These are phyloP conservation scores for Spilogale gracilis DNA, from an alignment of 2,113 vertebrate genomes.

Conservation along the genomic window DNA sequence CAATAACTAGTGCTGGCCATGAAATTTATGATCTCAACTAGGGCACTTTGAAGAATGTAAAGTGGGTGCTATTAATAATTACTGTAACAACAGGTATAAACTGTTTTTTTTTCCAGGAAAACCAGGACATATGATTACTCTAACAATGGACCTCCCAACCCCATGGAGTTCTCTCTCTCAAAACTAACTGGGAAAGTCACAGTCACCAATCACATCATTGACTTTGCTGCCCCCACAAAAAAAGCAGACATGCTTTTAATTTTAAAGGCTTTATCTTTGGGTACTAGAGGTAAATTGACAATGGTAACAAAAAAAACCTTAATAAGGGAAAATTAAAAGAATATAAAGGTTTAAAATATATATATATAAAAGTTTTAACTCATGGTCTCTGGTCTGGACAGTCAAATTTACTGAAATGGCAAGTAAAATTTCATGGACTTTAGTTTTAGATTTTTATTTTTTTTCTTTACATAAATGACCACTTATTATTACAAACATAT, in stretches of 20 bases:
- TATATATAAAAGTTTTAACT: neutral
- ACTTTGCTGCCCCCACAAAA: neutral
- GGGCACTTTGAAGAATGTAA: slow-evolving; percentile 10
- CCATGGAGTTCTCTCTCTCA: neutral
- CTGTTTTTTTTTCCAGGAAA: neutral
- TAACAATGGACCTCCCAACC: neutral
- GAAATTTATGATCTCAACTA: neutral
- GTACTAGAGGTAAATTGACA: neutral
- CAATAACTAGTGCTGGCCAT: neutral
- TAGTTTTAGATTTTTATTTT: slow-evolving; percentile 20
- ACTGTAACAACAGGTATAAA: neutral
- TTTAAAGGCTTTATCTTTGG: slow-evolving; percentile 9
- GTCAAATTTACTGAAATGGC: neutral
- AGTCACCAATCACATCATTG: neutral
- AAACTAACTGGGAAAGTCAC: neutral
- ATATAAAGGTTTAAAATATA: neutral
- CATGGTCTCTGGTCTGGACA: neutral
- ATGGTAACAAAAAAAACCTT: neutral
- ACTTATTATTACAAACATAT: neutral
- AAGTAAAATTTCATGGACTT: slow-evolving; percentile 33
- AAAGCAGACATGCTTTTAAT: neutral
- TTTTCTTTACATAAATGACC: neutral
- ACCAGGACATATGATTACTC: neutral
- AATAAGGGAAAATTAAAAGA: slow-evolving; percentile 29
- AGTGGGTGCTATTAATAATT: neutral